Percentiles rank a stretch among this genome's conserved stretches.
These are phyloP conservation scores for Theretra japonica DNA, from an alignment of 2,888 invertebrate species.

Conservation along the genomic window DNA sequence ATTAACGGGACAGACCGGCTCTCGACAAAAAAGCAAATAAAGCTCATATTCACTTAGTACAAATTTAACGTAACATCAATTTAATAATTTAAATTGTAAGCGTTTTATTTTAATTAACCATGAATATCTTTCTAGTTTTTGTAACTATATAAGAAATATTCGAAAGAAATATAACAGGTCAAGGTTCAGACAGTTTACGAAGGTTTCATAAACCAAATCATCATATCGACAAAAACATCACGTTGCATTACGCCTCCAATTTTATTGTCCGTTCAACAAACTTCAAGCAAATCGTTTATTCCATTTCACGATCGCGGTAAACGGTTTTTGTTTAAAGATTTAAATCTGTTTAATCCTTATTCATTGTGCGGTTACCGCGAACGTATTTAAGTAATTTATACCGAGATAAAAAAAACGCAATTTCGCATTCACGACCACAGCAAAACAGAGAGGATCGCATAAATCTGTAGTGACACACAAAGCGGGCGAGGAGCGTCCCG, in stretches of 20 bases:
- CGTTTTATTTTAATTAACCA: background rate
- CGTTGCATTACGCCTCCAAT: constrained; percentile 53
- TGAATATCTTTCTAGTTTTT: constrained; percentile 60
- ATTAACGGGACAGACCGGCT: constrained; percentile 71
- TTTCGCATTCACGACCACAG: constrained; percentile 63
- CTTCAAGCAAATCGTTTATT: constrained; percentile 40
- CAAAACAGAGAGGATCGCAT: constrained; percentile 67
- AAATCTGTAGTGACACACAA: constrained; percentile 71
- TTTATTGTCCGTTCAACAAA: background rate
- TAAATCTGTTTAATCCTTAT: constrained; percentile 49
- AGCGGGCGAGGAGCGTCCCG: constrained; percentile 61
- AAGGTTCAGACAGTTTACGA: constrained; percentile 67
- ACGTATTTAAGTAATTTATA: constrained; percentile 57
- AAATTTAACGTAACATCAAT: background rate
- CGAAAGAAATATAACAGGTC: constrained; percentile 51
- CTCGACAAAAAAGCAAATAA: constrained; percentile 48
- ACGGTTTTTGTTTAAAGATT: constrained; percentile 38
- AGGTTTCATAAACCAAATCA: constrained; percentile 61
- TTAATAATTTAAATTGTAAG: background rate
- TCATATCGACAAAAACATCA: constrained; percentile 57
- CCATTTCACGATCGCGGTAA: constrained; percentile 21
- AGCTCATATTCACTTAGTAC: constrained; percentile 53
- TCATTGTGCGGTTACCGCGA: constrained; percentile 51
- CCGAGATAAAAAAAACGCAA: constrained; percentile 55
- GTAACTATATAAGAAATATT: constrained; percentile 44